Conservation (phyloP, 2,888 invertebrate species). For the Lasioglossum lativentre region DNA sequence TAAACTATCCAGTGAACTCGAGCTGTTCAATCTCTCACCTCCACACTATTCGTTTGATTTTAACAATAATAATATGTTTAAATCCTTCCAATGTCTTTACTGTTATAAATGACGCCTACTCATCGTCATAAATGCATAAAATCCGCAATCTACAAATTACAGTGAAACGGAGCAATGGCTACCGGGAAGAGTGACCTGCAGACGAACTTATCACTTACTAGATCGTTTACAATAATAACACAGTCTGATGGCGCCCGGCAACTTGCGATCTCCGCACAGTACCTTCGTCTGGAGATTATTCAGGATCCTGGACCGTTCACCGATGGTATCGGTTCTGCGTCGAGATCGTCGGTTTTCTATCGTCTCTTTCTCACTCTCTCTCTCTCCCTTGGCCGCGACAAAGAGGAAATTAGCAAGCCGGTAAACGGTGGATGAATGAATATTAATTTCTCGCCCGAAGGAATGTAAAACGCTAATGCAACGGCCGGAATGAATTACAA, state of each 20-base stretch:
- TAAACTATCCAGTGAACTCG: too few relatives aligned
- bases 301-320: background rate
- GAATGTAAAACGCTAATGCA: constrained; percentile 50
- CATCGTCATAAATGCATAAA: too few relatives aligned
- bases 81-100: too few relatives aligned
- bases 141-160: too few relatives aligned
- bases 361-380: background rate
- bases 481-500: constrained; percentile 52
- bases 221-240: background rate
- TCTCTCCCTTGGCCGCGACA: background rate
- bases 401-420: constrained; percentile 44
- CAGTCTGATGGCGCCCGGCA: background rate
- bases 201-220: background rate
- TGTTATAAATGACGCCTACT: too few relatives aligned
- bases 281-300: background rate
- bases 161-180: too few relatives aligned
- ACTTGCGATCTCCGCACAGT: background rate
- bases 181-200: background rate
- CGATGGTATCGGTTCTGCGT: background rate
- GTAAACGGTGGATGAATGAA: constrained; percentile 50
- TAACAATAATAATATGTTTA: too few relatives aligned
- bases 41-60: too few relatives aligned
- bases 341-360: constrained; percentile 7
- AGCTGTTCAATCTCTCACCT: too few relatives aligned
- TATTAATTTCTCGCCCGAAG: constrained; percentile 55